A percentile compares a stretch with the other conserved stretches of the same genome.
phyloP scores from a whole-genome alignment of 2,888 invertebrate species.

The Zaprionus obscuricornis region DNA sequence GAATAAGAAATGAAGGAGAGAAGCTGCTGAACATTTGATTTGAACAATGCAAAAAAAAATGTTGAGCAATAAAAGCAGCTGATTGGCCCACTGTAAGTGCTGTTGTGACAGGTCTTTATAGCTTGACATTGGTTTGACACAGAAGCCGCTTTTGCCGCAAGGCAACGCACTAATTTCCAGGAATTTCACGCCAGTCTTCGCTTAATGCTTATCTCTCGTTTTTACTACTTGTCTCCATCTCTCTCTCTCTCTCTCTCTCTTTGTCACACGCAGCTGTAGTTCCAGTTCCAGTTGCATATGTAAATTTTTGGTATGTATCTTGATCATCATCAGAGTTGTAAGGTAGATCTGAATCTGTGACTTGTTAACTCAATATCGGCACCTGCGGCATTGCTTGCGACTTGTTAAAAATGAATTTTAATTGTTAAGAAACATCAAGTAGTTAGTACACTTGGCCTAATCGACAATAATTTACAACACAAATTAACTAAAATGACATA shows the following conservation, averaged over 20 bases:
- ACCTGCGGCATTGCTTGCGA: constrained; percentile 48
- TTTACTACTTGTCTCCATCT: too few species aligned
- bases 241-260: too few species aligned
- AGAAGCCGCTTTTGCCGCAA: constrained; percentile 58
- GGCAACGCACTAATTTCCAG: constrained; percentile 59
- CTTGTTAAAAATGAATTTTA: constrained; percentile 77
- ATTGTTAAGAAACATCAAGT: too few species aligned
- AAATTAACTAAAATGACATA: constrained; percentile 39
- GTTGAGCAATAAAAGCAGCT: constrained; percentile 30
- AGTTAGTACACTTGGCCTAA: constrained; percentile 34
- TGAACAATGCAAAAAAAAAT: too few species aligned
- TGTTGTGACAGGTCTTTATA: too few species aligned
- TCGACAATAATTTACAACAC: constrained; percentile 50
- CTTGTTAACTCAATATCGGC: constrained; percentile 66
- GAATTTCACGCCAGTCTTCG: constrained; percentile 71
- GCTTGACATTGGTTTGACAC: constrained; percentile 75
- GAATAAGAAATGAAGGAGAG: too few species aligned
- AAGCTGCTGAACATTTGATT: too few species aligned
- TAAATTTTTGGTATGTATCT: constrained; percentile 68
- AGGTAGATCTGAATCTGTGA: constrained; percentile 14
- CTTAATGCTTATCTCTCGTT: constrained; percentile 38
- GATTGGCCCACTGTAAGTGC: constrained; percentile 29
- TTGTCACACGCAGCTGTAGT: too few species aligned
- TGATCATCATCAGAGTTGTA: constrained; percentile 58
- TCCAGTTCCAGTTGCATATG: constrained; percentile 48